Percentiles rank a stretch among this genome's conserved stretches.
phyloP scores from a whole-genome alignment of 1,140 invertebrate genomes.

The Pseudobourletiella spinata region DNA sequence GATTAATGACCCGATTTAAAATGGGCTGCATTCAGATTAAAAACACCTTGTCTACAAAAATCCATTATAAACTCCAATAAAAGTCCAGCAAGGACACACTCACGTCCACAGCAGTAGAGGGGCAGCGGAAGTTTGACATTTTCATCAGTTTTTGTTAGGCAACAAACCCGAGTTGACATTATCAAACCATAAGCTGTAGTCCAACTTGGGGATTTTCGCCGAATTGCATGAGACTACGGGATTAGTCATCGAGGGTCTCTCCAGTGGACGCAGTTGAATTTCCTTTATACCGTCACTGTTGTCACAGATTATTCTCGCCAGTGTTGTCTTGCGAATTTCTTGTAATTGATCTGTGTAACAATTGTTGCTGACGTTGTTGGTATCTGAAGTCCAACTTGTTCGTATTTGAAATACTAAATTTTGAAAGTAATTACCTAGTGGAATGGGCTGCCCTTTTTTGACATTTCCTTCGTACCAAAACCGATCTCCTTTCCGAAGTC shows the following conservation, averaged over 20 bases:
- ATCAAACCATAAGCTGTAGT: background rate
- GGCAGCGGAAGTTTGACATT: too few species aligned
- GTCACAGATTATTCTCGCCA: slow-evolving; percentile 81
- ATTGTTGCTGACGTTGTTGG: too few species aligned
- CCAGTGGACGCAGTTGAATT: slow-evolving; percentile 70
- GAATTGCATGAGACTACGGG: slow-evolving; percentile 5
- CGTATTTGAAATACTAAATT: background rate
- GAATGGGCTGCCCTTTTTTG: slow-evolving; percentile 47
- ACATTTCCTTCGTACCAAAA: slow-evolving; percentile 75
- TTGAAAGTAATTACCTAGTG: slow-evolving; percentile 44
- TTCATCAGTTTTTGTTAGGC: background rate
- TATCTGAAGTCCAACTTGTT: slow-evolving; percentile 47
- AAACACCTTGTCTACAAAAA: too few species aligned
- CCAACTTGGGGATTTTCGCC: background rate
- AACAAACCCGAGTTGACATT: background rate
- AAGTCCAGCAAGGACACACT: too few species aligned
- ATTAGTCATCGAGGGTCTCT: slow-evolving; percentile 3
- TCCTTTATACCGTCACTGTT: slow-evolving; percentile 65
- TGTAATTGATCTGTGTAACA: slow-evolving; percentile 68
- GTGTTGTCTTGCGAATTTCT: slow-evolving; percentile 70
- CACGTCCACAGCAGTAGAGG: too few species aligned
- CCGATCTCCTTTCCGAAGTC: slow-evolving; percentile 67
- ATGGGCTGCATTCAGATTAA: too few species aligned
- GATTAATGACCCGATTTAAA: too few species aligned
- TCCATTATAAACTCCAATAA: too few species aligned